phyloP scores from a whole-genome alignment of 2,113 vertebrate species.

The Rattus rattus region DNA sequence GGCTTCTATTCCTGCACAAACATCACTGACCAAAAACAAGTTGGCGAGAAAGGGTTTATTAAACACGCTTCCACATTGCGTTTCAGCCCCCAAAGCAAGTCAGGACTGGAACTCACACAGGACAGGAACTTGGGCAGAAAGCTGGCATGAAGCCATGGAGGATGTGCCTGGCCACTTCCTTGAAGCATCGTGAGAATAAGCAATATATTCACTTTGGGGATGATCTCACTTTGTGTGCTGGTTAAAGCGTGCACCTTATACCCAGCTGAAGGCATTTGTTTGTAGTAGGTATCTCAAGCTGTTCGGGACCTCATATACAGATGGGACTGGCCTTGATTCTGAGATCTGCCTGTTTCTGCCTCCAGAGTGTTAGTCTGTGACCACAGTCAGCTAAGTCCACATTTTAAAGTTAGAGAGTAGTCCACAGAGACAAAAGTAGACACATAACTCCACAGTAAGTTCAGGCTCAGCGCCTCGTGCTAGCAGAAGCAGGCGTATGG shows the following conservation, averaged over 20 bases:
- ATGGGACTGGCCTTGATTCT: background rate
- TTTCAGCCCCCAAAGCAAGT: no score
- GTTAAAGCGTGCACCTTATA: background rate
- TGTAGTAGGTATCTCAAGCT: background rate
- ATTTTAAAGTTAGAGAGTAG: slow-evolving; percentile 9
- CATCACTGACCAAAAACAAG: no score
- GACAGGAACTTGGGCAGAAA: no score
- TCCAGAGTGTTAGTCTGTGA: background rate
- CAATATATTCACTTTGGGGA: background rate
- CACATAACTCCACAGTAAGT: background rate
- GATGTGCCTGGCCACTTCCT: no score
- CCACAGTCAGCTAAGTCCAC: background rate
- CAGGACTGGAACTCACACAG: no score
- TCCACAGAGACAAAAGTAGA: background rate
- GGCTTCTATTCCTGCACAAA: no score
- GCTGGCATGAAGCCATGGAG: no score
- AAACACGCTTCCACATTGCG: no score
- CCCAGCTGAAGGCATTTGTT: background rate
- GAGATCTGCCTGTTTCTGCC: background rate
- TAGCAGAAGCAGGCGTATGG: background rate
- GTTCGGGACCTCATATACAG: background rate
- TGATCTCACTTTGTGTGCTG: background rate
- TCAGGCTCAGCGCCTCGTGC: background rate
- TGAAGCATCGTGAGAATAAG: background rate
- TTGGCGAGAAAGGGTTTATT: no score